Evolutionary conservation across 2,113 vertebrate genomes (phyloP), one percentile per base, ranked within the genome.

Genomic region (Condylura cristata): DNA sequence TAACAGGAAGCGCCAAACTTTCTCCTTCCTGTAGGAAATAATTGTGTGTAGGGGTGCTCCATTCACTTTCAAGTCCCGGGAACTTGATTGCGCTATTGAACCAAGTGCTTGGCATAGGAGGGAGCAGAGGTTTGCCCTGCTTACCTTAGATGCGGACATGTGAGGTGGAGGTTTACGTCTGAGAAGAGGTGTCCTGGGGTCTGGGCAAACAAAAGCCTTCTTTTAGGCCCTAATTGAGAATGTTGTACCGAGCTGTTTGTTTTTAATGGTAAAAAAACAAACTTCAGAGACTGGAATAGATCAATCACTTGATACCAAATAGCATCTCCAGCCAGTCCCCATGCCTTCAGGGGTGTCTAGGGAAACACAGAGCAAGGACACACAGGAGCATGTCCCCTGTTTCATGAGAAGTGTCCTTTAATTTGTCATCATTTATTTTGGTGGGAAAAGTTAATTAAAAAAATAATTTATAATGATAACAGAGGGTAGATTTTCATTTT

Each of bases 201-300:
- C 92, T 88, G 44, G 18, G 41, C 90, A 66, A 86, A 96, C 92
- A 83, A 91, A 90, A 93, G 82, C 28, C 58, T 79, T 22, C 11
- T 89, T 89, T 90, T 53, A 76, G 80, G 71, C 71, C 14, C 18
- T 48, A 32, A 86, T 95, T 86, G 74, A 68, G 56, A 86, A 56
- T 94, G 85, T 48, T 84, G 74, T 93, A 86, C 79, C 94, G 60
- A 61, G 75, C 3, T 70, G 26, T 71, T 76, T 87, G 79, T 95
- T 94, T 70, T 30, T 89, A 44, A 74, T 48, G 89, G 56, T 86
- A 46, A 68, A 94, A 75, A 65, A 71, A 58, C n/a, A 90, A 74
- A 79, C 74, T 82, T 1, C 58, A 32, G 79, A 74, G n/a, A 63
- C 74, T 60, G 84, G 76, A 80, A 44, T 74, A 65, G 58, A 71